Percentiles rank a stretch among this genome's conserved stretches.
phyloP scores from a whole-genome alignment of 1,140 invertebrate species.

The Aphis craccivora region DNA sequence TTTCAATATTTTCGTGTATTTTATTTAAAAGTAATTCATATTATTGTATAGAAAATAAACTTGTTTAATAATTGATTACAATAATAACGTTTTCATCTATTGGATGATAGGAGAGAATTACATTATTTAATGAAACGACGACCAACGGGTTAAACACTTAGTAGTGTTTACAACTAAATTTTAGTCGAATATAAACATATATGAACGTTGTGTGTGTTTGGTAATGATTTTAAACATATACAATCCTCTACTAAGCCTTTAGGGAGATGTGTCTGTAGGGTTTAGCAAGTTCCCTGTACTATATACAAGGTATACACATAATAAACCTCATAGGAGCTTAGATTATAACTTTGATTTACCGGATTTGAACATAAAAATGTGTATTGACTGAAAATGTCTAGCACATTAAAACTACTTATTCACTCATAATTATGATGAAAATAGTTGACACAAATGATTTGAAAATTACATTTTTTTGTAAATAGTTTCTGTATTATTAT shows the following conservation, averaged over 20 bases:
- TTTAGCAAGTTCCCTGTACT: neutral
- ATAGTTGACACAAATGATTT: neutral
- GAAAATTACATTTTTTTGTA: too few relatives aligned
- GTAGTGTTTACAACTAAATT: constrained; percentile 2
- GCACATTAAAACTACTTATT: neutral
- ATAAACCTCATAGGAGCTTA: neutral
- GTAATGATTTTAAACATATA: neutral
- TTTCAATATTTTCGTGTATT: neutral
- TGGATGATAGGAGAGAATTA: neutral
- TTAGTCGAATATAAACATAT: neutral
- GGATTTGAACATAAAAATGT: neutral
- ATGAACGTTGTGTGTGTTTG: neutral
- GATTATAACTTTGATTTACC: neutral
- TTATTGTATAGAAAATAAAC: neutral
- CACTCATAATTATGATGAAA: neutral
- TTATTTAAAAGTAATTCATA: neutral
- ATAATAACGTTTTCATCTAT: neutral
- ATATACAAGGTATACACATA: neutral
- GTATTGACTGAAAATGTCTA: neutral
- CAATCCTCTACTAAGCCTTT: neutral
- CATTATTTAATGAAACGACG: neutral
- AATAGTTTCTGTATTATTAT: too few relatives aligned
- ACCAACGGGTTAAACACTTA: neutral
- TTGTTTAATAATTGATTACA: neutral
- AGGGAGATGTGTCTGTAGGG: neutral